Conservation (phyloP, 2,888 invertebrate genomes). For the Ischnus inquisitorius region DNA sequence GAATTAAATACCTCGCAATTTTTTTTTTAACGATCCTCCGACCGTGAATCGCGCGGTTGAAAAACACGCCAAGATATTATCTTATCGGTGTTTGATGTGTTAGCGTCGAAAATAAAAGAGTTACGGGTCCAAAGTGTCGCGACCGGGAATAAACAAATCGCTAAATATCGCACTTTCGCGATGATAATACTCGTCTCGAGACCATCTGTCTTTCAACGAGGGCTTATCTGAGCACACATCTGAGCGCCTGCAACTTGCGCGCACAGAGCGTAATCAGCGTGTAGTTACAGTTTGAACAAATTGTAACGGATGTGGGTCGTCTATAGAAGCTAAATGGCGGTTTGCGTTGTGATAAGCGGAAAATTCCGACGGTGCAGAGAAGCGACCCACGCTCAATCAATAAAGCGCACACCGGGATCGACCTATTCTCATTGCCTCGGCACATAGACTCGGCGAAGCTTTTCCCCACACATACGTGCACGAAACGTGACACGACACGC, state of each 20-base stretch:
- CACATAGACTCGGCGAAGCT: neutral
- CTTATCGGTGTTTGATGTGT: neutral
- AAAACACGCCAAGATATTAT: neutral
- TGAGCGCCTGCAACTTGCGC: neutral
- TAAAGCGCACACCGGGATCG: conserved; percentile 45
- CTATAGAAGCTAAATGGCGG: neutral
- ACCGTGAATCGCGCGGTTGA: neutral
- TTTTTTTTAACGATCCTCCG: neutral
- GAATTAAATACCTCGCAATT: conserved; percentile 75
- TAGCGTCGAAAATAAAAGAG: neutral
- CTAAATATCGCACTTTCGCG: neutral
- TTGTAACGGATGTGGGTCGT: neutral
- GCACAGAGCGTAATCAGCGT: neutral
- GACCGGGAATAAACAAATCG: neutral
- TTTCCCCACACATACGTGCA: conserved; percentile 7
- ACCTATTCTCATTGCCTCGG: neutral
- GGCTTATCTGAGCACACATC: neutral
- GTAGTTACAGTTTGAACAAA: neutral
- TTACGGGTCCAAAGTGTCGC: neutral
- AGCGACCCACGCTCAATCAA: conserved; percentile 63
- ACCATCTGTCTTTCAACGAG: neutral
- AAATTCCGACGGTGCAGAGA: conserved; percentile 49
- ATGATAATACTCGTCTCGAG: too few relatives aligned
- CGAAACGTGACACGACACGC: conserved; percentile 15
- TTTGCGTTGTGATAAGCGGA: conserved; percentile 37